Evolutionary conservation across 2,888 invertebrate genomes (phyloP).

Genomic region (Polymixis flavicincta): DNA sequence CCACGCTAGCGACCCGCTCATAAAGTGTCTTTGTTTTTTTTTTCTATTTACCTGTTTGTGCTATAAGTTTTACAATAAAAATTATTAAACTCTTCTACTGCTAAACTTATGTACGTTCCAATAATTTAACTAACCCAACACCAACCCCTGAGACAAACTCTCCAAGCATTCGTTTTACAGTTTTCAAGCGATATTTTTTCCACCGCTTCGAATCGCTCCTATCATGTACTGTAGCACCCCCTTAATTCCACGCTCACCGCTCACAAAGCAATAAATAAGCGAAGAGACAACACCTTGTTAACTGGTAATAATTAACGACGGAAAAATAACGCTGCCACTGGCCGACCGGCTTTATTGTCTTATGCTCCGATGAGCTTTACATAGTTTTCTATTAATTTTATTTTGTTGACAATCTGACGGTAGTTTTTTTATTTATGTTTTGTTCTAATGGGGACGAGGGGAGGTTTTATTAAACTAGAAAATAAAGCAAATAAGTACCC

Average conservation of each 20-base stretch:
- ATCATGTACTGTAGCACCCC: slow-evolving; percentile 51
- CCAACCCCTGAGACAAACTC: no score
- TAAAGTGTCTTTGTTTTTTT: no score
- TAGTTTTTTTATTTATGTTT: not conserved
- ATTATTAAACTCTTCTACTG: no score
- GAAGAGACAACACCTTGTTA: slow-evolving; percentile 90
- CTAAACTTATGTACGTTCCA: no score
- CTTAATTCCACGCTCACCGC: slow-evolving; percentile 72
- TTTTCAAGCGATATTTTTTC: not conserved
- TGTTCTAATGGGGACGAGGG: not conserved
- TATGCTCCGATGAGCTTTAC: slow-evolving; percentile 59
- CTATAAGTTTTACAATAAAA: no score
- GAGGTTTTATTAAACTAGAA: not conserved
- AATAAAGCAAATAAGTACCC: not conserved
- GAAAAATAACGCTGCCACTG: slow-evolving; percentile 82
- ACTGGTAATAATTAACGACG: slow-evolving; percentile 89
- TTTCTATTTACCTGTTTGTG: no score
- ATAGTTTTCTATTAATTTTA: slow-evolving; percentile 45
- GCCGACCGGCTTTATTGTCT: slow-evolving; percentile 65
- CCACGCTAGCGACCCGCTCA: no score
- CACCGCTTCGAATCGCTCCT: not conserved
- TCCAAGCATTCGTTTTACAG: not conserved
- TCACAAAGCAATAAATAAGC: slow-evolving; percentile 87
- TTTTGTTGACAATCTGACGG: slow-evolving; percentile 34
- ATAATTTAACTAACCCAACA: no score